Evolutionary conservation across 2,888 invertebrate species (phyloP).

Genomic region (Rhorus exstirpatorius): DNA sequence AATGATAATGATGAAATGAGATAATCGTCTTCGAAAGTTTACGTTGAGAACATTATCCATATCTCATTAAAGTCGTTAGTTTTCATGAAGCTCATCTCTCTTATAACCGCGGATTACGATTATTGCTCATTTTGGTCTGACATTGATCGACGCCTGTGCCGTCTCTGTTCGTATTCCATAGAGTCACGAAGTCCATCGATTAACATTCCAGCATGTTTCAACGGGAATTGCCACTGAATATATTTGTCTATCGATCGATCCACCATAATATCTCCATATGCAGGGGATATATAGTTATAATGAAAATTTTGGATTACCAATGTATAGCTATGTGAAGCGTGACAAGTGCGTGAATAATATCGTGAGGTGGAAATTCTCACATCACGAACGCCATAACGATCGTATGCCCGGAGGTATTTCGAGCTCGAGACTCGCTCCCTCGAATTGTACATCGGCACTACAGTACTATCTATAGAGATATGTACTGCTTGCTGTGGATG

Average conservation of each 20-base stretch:
- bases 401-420: constrained; percentile 13
- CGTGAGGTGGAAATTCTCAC: not conserved
- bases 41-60: too few species aligned
- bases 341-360: constrained; percentile 50
- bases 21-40: too few species aligned
- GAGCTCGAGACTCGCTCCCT: constrained; percentile 28
- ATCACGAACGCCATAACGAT: constrained; percentile 11
- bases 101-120: too few species aligned
- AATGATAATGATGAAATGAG: too few species aligned
- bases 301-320: constrained; percentile 12
- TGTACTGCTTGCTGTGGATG: constrained; percentile 5
- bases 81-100: too few species aligned
- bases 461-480: constrained; percentile 2
- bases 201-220: too few species aligned
- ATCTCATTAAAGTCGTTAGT: too few species aligned
- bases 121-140: too few species aligned
- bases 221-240: too few species aligned
- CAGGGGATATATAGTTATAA: not conserved
- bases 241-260: constrained; percentile 8
- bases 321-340: constrained; percentile 10
- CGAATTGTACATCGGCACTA: constrained; percentile 29
- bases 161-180: too few species aligned
- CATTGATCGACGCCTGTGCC: too few species aligned
- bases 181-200: too few species aligned
- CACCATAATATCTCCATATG: not conserved